phyloP scores from a whole-genome alignment of 2,888 invertebrate species.

The Drosophila ustulata region DNA sequence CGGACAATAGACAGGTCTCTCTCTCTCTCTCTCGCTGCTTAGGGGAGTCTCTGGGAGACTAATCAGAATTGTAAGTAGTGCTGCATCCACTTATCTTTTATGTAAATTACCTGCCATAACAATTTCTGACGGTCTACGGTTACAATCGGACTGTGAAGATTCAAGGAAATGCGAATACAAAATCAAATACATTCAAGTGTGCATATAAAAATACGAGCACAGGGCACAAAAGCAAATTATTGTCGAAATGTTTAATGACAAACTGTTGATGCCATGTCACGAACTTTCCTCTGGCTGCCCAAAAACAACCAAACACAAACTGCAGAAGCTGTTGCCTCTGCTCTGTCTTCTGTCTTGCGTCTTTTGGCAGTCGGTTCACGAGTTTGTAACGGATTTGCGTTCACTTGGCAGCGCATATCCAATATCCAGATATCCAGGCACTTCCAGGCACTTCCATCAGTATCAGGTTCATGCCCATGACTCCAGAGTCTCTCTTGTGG shows the following conservation, averaged over 20 bases:
- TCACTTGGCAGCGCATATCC: constrained; percentile 21
- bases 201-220: constrained; percentile 57
- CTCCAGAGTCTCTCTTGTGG: constrained; percentile 37
- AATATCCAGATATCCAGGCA: constrained; percentile 8
- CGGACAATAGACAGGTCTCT: constrained; percentile 72
- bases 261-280: constrained; percentile 85
- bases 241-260: constrained; percentile 85
- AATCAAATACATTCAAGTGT: constrained; percentile 22
- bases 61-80: constrained; percentile 78
- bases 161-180: constrained; percentile 43
- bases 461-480: constrained; percentile 55
- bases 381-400: constrained; percentile 80
- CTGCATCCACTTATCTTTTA: constrained; percentile 70
- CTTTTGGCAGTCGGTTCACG: constrained; percentile 72
- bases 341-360: constrained; percentile 2
- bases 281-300: constrained; percentile 67
- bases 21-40: background rate
- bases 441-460: constrained; percentile 7
- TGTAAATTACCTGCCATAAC: constrained; percentile 79
- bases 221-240: constrained; percentile 83
- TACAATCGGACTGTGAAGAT: constrained; percentile 57
- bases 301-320: constrained; percentile 9
- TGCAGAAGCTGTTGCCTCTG: constrained; percentile 32
- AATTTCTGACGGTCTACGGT: constrained; percentile 60
- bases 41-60: constrained; percentile 38